phyloP scores from a whole-genome alignment of 1,140 invertebrate species.

The Acromyrmex echinatior region DNA sequence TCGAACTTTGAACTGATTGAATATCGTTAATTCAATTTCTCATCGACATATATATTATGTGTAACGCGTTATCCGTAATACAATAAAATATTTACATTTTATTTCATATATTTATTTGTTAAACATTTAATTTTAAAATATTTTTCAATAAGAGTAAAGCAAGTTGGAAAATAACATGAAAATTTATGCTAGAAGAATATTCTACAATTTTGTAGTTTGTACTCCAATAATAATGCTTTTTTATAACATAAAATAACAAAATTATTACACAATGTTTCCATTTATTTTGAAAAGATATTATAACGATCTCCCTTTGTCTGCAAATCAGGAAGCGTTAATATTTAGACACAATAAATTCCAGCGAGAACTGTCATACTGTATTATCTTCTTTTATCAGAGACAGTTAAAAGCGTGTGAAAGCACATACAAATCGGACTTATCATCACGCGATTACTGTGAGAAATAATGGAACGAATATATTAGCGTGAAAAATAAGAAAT shows the following conservation, averaged over 20 bases:
- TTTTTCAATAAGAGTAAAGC: neutral
- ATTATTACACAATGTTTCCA: neutral
- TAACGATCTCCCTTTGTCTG: neutral
- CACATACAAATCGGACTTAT: neutral
- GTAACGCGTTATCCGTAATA: neutral
- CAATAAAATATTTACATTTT: neutral
- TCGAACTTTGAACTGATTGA: neutral
- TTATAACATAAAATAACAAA: neutral
- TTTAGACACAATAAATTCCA: neutral
- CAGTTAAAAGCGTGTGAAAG: neutral
- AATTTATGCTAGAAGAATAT: neutral
- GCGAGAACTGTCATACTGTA: neutral
- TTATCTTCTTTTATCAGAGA: slow-evolving; percentile 16
- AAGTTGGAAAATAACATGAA: neutral
- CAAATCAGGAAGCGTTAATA: slow-evolving; percentile 12
- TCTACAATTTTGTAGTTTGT: slow-evolving; percentile 2
- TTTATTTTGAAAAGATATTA: slow-evolving; percentile 18
- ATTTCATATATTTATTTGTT: slow-evolving; percentile 9
- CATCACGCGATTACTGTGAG: neutral
- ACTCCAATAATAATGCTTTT: neutral
- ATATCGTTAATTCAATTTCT: neutral
- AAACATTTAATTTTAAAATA: neutral
- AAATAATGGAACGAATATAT: slow-evolving; percentile 29
- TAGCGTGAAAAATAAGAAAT: neutral
- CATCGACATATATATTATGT: neutral